Evolutionary conservation across 1,140 invertebrate species (phyloP).

Genomic region (Drosophila parvula): DNA sequence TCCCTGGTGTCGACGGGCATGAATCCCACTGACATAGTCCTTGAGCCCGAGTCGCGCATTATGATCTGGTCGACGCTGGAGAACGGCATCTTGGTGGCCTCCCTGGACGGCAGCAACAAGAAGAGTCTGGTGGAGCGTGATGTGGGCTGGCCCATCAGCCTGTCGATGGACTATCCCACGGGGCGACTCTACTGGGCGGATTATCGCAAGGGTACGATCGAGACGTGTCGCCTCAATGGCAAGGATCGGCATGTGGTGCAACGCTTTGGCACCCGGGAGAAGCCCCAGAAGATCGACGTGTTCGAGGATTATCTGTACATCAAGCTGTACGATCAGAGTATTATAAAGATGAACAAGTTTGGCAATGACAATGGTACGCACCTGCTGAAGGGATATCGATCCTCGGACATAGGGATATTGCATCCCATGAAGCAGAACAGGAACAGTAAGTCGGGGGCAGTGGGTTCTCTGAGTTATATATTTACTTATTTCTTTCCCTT

Average conservation of each 20-base stretch:
- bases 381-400: slow-evolving; percentile 86
- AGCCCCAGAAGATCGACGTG: slow-evolving; percentile 89
- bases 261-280: slow-evolving; percentile 85
- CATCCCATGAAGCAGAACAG: slow-evolving; percentile 88
- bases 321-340: slow-evolving; percentile 87
- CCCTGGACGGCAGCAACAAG: slow-evolving; percentile 88
- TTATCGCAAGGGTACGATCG: slow-evolving; percentile 88
- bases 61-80: slow-evolving; percentile 83
- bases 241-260: slow-evolving; percentile 86
- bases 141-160: slow-evolving; percentile 88
- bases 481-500: not conserved
- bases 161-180: slow-evolving; percentile 89
- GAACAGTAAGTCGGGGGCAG: slow-evolving; percentile 80
- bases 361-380: slow-evolving; percentile 86
- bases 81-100: slow-evolving; percentile 87
- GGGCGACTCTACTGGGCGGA: slow-evolving; percentile 91
- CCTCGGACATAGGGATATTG: slow-evolving; percentile 88
- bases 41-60: slow-evolving; percentile 86
- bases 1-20: slow-evolving; percentile 87
- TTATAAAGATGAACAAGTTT: slow-evolving; percentile 90
- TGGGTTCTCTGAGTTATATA: not conserved
- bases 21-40: slow-evolving; percentile 86
- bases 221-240: slow-evolving; percentile 88
- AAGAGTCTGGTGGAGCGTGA: slow-evolving; percentile 85
- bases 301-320: slow-evolving; percentile 90